A percentile compares a stretch with the other conserved stretches of the same genome.
These are phyloP conservation scores for Drosophila cyrtoloma DNA, from an alignment of 2,888 invertebrate species.

Conservation along the genomic window DNA sequence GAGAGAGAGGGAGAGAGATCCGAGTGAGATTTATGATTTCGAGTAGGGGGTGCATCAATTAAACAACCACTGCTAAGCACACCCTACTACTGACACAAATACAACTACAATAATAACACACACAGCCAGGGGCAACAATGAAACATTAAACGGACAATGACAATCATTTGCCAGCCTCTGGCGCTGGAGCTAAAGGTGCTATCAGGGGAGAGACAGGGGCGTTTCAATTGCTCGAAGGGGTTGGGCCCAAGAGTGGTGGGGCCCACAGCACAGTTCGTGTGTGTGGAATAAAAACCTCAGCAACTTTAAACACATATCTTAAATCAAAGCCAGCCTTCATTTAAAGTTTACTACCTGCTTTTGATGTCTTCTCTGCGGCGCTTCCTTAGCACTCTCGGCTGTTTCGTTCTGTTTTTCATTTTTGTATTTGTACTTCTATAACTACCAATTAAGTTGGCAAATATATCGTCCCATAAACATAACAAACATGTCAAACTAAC, in stretches of 20 bases:
- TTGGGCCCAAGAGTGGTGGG: background rate
- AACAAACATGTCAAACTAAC: slow-evolving; percentile 56
- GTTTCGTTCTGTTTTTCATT: slow-evolving; percentile 2
- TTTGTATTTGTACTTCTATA: slow-evolving; percentile 58
- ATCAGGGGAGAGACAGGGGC: slow-evolving; percentile 17
- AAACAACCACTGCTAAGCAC: slow-evolving; percentile 34
- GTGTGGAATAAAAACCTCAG: background rate
- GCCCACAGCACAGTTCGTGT: background rate
- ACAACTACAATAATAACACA: slow-evolving; percentile 1
- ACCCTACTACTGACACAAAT: slow-evolving; percentile 17
- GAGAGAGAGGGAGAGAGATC: background rate
- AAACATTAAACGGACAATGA: slow-evolving; percentile 57
- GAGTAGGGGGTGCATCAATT: slow-evolving; percentile 50
- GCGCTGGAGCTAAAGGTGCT: slow-evolving; percentile 17
- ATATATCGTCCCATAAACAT: slow-evolving; percentile 66
- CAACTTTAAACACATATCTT: background rate
- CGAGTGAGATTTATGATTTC: slow-evolving; percentile 55
- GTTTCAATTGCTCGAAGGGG: slow-evolving; percentile 2
- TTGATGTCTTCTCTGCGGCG: background rate
- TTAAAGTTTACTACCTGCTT: background rate
- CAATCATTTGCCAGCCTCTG: slow-evolving; percentile 50
- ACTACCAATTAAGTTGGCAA: slow-evolving; percentile 78
- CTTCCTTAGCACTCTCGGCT: background rate
- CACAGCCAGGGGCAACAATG: slow-evolving; percentile 26
- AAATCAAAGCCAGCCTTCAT: slow-evolving; percentile 1